Evolutionary conservation across 1,140 invertebrate genomes (phyloP).

Genomic region (Hycleus cichorii): DNA sequence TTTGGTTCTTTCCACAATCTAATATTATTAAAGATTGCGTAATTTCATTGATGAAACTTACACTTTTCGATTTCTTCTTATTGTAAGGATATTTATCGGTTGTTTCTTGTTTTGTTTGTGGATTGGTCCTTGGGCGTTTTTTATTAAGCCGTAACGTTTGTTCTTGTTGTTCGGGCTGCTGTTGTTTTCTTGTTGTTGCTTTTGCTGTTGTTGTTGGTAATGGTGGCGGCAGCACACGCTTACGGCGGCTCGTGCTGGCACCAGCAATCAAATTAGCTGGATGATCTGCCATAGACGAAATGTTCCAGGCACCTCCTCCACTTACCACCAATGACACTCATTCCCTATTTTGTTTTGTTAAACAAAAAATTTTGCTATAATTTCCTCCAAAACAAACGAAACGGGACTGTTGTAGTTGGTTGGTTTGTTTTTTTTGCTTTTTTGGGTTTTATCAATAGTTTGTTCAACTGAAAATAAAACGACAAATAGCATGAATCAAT

Average conservation of each 20-base stretch:
- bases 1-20: no score
- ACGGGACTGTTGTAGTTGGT: no score
- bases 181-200: constrained; percentile 16
- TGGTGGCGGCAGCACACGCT: constrained; percentile 40
- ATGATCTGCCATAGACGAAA: constrained; percentile 42
- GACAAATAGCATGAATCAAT: no score
- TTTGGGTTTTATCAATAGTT: no score
- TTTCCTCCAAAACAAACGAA: no score
- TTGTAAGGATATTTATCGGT: no score
- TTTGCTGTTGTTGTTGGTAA: constrained; percentile 28
- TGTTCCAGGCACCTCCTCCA: constrained; percentile 37
- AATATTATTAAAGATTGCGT: no score
- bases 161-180: constrained; percentile 1
- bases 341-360: constrained; percentile 34
- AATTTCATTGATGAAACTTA: no score
- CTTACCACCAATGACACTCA: constrained; percentile 39
- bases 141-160: background rate
- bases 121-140: background rate
- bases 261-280: constrained; percentile 39
- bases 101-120: background rate
- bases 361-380: background rate
- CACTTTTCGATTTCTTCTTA: no score
- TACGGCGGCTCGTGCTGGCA: constrained; percentile 41
- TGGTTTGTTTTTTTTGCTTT: no score
- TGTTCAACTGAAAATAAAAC: no score